Evolutionary conservation across 2,888 invertebrate species (phyloP).

Genomic region (Lissonota sp.): DNA sequence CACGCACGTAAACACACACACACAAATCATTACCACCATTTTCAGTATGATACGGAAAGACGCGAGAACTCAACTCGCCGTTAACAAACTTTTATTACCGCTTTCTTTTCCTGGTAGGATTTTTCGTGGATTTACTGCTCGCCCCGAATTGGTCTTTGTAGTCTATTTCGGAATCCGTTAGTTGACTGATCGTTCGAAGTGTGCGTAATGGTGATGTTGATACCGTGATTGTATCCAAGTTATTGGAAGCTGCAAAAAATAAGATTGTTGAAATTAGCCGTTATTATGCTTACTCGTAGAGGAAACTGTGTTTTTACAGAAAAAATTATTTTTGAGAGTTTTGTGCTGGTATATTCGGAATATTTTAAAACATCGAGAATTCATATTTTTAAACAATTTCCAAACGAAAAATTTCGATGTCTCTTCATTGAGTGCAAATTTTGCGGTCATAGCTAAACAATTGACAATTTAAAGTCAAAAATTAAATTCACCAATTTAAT

Average conservation of each 20-base stretch:
- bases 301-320: too few species aligned
- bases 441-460: too few species aligned
- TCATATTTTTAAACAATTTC: too few species aligned
- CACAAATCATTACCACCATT: conserved; percentile 17
- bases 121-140: conserved; percentile 54
- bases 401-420: too few species aligned
- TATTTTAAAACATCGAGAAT: too few species aligned
- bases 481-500: too few species aligned
- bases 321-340: too few species aligned
- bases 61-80: neutral
- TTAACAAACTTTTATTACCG: conserved; percentile 48
- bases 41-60: conserved; percentile 11
- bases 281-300: too few species aligned
- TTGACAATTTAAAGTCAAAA: too few species aligned
- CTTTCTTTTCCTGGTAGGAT: conserved; percentile 67
- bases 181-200: conserved; percentile 70
- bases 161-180: conserved; percentile 70
- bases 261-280: neutral
- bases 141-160: conserved; percentile 68
- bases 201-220: conserved; percentile 70
- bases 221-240: conserved; percentile 42
- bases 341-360: too few species aligned
- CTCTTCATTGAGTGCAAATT: too few species aligned
- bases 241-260: conserved; percentile 35
- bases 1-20: too few species aligned